Percentiles rank a stretch among this genome's conserved stretches.
phyloP scores from a whole-genome alignment of 2,888 invertebrate species.

The Aplocera efformata region DNA sequence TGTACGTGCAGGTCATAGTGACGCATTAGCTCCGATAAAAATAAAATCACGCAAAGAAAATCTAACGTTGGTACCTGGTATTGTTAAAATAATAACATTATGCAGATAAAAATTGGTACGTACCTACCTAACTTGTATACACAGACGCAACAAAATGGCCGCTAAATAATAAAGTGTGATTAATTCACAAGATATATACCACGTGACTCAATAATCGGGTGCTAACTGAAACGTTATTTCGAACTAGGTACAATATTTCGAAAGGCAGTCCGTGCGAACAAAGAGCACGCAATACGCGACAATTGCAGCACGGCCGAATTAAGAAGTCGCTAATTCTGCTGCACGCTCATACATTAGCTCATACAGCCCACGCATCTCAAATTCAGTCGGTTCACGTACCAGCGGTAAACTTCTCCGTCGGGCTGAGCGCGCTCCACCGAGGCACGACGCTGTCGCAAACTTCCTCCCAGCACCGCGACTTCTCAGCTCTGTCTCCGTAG shows the following conservation, averaged over 20 bases:
- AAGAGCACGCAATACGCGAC: slow-evolving; percentile 73
- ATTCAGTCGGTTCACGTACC: slow-evolving; percentile 59
- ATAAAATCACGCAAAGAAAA: background rate
- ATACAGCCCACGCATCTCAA: slow-evolving; percentile 36
- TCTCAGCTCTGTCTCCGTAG: slow-evolving; percentile 69
- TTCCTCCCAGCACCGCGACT: slow-evolving; percentile 72
- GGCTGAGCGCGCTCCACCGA: slow-evolving; percentile 60
- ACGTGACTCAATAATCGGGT: slow-evolving; percentile 40
- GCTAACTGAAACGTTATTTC: slow-evolving; percentile 49
- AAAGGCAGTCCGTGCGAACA: slow-evolving; percentile 63
- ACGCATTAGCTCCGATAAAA: slow-evolving; percentile 9
- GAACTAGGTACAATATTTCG: slow-evolving; percentile 60
- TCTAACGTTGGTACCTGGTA: background rate
- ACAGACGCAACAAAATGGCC: slow-evolving; percentile 47
- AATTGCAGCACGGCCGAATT: slow-evolving; percentile 54
- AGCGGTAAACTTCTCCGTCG: slow-evolving; percentile 65
- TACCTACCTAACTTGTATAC: no score
- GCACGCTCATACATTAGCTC: slow-evolving; percentile 14
- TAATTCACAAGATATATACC: slow-evolving; percentile 33
- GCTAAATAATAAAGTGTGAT: slow-evolving; percentile 18
- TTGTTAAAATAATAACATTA: background rate
- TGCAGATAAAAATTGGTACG: background rate
- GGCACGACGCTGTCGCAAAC: slow-evolving; percentile 70
- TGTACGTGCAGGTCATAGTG: slow-evolving; percentile 1
- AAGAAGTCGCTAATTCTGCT: slow-evolving; percentile 25